Base-by-base conservation (phyloP, 2,888 invertebrate genomes). In the Mythimna loreyi region DNA sequence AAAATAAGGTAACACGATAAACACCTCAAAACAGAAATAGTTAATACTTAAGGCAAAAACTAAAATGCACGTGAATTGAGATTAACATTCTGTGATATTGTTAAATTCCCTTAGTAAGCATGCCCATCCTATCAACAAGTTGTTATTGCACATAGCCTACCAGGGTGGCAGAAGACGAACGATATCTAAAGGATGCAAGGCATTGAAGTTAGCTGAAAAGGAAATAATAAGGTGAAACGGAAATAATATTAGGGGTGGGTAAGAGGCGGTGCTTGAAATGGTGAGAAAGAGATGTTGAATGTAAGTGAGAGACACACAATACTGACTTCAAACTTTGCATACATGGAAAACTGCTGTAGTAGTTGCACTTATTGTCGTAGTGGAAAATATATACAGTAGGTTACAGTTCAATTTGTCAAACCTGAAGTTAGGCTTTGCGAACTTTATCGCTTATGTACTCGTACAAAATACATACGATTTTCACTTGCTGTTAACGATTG, bases 101-200 rank as follows among this genome's bases (percentile, higher is more conserved):
- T 13, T 25, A 40, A 49, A 49, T 72, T 72, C 8, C 2, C 7
- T 33, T 4, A 58, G 23, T 40, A 58, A 28, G 21, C 21, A 60
- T 19, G 11, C n/a, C 21, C 25, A 23, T 11, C 11, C 23, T 49
- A n/a, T 33, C 67, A 64, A 80, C 79, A 80, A 61, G 70, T 70
- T 61, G 40, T 49, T 58, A 57, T 58, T 63, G 63, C 67, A 68
- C 23, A 58, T 61, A 47, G 67, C 19, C 9, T 63, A 82, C 80
- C 52, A 79, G 71, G 80, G 3, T 21, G 30, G 6, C 79, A 82
- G 19, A 25, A 40, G 1, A 4, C 19, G 13, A 9, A 43, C 33
- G 53, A 67, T 25, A n/a, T 61, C 3, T 5, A n/a, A 53, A 2
- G 36, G 23, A 36, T 13, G 6, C 16, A 21, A 23, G 11, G 28